These are phyloP conservation scores for Lamellibrachia satsuma DNA, from an alignment of 2,888 invertebrate species.

Conservation along the genomic window DNA sequence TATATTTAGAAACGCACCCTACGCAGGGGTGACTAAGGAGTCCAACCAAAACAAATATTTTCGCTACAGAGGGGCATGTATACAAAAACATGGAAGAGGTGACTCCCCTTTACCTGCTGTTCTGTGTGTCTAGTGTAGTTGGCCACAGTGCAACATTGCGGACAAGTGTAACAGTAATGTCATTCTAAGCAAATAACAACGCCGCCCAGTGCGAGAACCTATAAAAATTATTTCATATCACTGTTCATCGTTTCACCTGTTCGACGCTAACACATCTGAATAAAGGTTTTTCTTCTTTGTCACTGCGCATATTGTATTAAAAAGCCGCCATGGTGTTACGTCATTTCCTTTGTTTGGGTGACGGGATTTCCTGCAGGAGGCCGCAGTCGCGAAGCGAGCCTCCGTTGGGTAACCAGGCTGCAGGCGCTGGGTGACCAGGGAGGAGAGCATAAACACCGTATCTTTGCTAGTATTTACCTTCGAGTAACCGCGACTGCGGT, in stretches of 20 bases:
- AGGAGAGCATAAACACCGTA: neutral
- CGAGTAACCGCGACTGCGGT: neutral
- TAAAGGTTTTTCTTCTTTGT: neutral
- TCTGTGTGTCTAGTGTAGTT: too few species aligned
- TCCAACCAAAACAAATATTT: too few species aligned
- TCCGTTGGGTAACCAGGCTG: neutral
- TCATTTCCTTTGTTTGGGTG: slow-evolving; percentile 6
- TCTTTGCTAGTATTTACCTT: neutral
- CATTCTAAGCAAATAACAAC: too few species aligned
- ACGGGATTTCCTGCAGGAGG: neutral
- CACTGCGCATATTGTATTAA: neutral
- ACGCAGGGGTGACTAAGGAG: too few species aligned
- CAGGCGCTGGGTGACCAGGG: neutral
- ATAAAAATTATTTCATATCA: neutral
- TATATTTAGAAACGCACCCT: too few species aligned
- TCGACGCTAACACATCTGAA: neutral
- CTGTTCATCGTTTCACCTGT: neutral
- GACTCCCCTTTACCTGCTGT: too few species aligned
- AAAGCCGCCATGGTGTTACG: neutral
- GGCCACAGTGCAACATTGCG: too few species aligned
- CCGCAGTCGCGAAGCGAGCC: neutral
- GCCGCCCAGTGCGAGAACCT: neutral
- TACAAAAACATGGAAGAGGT: too few species aligned
- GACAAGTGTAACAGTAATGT: too few species aligned
- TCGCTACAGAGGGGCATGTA: too few species aligned